A percentile compares a stretch with the other conserved stretches of the same genome.
phyloP scores from a whole-genome alignment of 2,888 invertebrate species.

The Lithophane ornitopus region DNA sequence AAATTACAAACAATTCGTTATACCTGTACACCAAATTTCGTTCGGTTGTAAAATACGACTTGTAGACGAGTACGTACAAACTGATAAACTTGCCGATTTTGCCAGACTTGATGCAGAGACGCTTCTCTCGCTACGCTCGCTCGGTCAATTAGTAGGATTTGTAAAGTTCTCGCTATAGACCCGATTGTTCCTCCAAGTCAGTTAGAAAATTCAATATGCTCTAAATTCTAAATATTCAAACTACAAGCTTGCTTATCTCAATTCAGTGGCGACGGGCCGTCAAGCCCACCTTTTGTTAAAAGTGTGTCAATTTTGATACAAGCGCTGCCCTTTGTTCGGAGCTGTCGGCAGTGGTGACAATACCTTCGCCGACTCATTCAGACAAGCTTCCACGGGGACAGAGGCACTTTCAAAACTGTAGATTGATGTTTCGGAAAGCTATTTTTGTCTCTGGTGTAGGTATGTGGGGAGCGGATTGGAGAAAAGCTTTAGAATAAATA shows the following conservation, averaged over 20 bases:
- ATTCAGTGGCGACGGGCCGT: slow-evolving; percentile 30
- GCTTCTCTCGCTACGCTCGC: too few relatives aligned
- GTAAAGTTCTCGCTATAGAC: neutral
- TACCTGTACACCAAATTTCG: too few relatives aligned
- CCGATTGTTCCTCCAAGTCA: slow-evolving; percentile 9
- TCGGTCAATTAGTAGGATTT: too few relatives aligned
- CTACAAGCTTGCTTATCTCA: slow-evolving; percentile 34
- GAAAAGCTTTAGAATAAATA: neutral
- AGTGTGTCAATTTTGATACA: slow-evolving; percentile 68
- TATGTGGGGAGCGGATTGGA: slow-evolving; percentile 2
- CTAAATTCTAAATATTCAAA: slow-evolving; percentile 37
- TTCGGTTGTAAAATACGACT: too few relatives aligned
- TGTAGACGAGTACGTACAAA: too few relatives aligned
- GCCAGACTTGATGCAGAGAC: too few relatives aligned
- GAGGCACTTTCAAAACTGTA: slow-evolving; percentile 46
- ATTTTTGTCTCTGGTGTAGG: slow-evolving; percentile 41
- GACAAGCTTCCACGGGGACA: slow-evolving; percentile 27
- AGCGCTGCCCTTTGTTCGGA: slow-evolving; percentile 56
- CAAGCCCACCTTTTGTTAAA: slow-evolving; percentile 57
- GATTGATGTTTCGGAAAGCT: slow-evolving; percentile 51
- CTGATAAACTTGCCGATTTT: too few relatives aligned
- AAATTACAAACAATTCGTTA: too few relatives aligned
- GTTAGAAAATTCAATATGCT: slow-evolving; percentile 27
- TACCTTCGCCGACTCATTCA: slow-evolving; percentile 52
- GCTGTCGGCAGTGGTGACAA: slow-evolving; percentile 46